Evolutionary conservation across 2,797 vertebrate species (phyloP), one percentile per base, ranked within the genome.

Genomic region (Sebastes melanostomus): DNA sequence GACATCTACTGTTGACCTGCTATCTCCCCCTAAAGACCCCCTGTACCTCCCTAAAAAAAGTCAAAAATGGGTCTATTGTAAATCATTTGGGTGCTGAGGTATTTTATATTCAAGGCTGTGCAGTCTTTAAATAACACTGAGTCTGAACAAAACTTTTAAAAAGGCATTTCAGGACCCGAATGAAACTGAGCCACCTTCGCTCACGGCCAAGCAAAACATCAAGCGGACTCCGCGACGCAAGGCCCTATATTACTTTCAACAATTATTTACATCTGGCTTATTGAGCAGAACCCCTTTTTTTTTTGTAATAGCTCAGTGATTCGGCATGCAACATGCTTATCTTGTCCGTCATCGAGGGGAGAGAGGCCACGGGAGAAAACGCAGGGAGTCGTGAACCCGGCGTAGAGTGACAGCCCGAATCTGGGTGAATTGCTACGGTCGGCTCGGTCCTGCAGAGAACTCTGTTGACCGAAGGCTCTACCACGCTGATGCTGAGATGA

Each of bases 191-290:
- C 77, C 80, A 62, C 75, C 11, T 50, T 27, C 12, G 14, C 73
- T 78, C 20, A 20, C 20, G 30, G 94, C 93, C 93, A 95, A 96
- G 67, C 77, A 75, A 94, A 95, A 94, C 90, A 95, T n/a, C 2
- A 24, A 82, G 82, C 46, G 25, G 86, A 80, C 83, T 81, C 66
- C 2, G 2, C 42, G 61, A 87, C 42, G 78, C 88, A 69, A 82
- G 78, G 72, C 68, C 80, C 85, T 80, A 83, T 91, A 89, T 86
- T 91, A 82, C 91, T 93, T 94, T 94, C 88, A 90, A 81, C 91
- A 89, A 89, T 91, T 93, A 92, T 94, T 94, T 94, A 92, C 90
- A 93, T 93, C 91, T 93, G 93, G 88, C 69, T 88, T 87, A 93
- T 92, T 89, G 88, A 93, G 91, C 88, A 89, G 83, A 92, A 88